Evolutionary conservation across 2,888 invertebrate species (phyloP).

Genomic region (Tenthredo amoena): DNA sequence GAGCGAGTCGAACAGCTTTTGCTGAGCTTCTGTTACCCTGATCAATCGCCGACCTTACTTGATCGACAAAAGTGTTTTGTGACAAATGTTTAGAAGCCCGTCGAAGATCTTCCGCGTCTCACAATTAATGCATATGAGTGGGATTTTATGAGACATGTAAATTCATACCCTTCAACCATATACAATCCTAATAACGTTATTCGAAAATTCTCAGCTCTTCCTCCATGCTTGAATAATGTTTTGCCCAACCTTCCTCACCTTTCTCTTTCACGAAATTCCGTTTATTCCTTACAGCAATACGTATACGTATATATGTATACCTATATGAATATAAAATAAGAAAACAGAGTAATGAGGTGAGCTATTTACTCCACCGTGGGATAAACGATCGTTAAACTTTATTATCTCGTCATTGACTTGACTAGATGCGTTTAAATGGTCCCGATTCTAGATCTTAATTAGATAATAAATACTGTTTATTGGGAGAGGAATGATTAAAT

Average conservation of each 20-base stretch:
- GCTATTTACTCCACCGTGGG: background rate
- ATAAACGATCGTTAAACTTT: background rate
- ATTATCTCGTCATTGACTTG: background rate
- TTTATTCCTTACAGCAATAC: background rate
- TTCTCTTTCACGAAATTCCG: background rate
- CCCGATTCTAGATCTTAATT: background rate
- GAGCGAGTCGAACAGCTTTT: background rate
- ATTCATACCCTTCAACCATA: background rate
- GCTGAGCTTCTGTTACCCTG: slow-evolving; percentile 64
- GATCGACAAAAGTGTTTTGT: slow-evolving; percentile 76
- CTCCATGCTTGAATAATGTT: slow-evolving; percentile 33
- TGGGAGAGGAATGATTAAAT: background rate
- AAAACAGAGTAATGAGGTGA: background rate
- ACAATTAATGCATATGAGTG: slow-evolving; percentile 49
- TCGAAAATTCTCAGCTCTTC: slow-evolving; percentile 45
- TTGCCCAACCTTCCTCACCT: background rate
- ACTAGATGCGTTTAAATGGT: background rate
- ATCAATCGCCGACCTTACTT: slow-evolving; percentile 72
- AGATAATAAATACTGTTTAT: background rate
- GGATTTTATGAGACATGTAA: slow-evolving; percentile 28
- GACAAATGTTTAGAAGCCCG: slow-evolving; percentile 67
- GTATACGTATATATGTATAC: background rate
- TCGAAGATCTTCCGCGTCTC: slow-evolving; percentile 58
- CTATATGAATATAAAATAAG: background rate
- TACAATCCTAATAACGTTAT: slow-evolving; percentile 31